Base-by-base conservation (phyloP, 2,888 invertebrate species). In the Tetropium fuscum region DNA sequence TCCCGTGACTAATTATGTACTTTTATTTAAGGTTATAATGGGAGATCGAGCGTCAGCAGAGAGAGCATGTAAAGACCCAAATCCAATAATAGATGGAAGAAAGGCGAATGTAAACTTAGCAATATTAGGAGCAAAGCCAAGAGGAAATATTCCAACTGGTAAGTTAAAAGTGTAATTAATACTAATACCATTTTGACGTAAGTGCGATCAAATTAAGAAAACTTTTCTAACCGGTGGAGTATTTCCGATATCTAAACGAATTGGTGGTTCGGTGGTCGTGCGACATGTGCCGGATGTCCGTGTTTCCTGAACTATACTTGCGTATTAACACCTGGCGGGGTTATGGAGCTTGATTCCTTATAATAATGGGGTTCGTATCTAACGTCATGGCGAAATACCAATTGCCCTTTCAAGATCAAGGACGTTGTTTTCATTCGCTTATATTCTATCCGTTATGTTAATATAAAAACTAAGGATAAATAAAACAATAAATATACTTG, bases 81-180 rank as follows among this genome's bases (percentile, higher is more conserved):
- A 98, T 83, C 98, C 98, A 51, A 97, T 98, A 81, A 98, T 98
- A 76, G 98, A 98, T 80, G 98, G 98, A 51, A 88, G 98, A 79
- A 98, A 98, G 86, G 97, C 98, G 63, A 98, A 98, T 84, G 98
- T 98, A 48, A 98, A 98, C 84, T 87, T 98, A 74, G 98, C 98
- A 69, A 97, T 97, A 80, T 87, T 98, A 72, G 98, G 98, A 78
- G 98, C 98, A 66, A 98, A 98, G 83, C 97, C 97, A 45, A 86
- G 97, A 83, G 93, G 93, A 80, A 94, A 93, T 82, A 86, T 93
- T 69, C 90, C 90, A 81, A 87, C 92, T 82, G 90, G 92, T 92
- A 81, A 86, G 86, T 84, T 27, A 49, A 20, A n/a, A 19, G 3
- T 15, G 18, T 18, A 10, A 43, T 8, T 18, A 3, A n/a, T 8